Evolutionary conservation across 2,797 vertebrate genomes (phyloP).

Genomic region (Falco cherrug): DNA sequence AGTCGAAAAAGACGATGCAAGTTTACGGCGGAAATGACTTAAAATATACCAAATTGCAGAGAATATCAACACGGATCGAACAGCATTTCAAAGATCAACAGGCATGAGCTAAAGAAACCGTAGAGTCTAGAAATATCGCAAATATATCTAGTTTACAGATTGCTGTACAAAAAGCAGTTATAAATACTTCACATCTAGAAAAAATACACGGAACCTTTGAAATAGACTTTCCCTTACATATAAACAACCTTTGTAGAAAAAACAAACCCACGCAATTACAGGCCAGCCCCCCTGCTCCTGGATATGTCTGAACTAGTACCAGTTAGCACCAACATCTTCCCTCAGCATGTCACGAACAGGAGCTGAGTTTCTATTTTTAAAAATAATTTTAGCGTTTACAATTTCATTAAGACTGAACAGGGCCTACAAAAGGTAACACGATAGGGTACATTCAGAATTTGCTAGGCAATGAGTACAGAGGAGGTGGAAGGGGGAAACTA

Average conservation of each 20-base stretch:
- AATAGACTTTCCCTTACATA: slow-evolving; percentile 87
- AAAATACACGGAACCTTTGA: slow-evolving; percentile 90
- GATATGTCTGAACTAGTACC: slow-evolving; percentile 59
- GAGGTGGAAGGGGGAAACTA: background rate
- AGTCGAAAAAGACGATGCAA: slow-evolving; percentile 54
- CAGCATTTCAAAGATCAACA: slow-evolving; percentile 78
- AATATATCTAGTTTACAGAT: slow-evolving; percentile 84
- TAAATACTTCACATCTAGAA: slow-evolving; percentile 95
- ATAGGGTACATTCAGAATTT: background rate
- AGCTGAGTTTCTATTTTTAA: background rate
- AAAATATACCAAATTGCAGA: slow-evolving; percentile 88
- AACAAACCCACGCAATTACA: background rate
- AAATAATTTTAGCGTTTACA: background rate
- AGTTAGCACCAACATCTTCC: slow-evolving; percentile 81
- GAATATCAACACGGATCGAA: slow-evolving; percentile 86
- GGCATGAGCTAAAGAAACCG: slow-evolving; percentile 76
- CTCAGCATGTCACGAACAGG: slow-evolving; percentile 1
- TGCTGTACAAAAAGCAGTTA: slow-evolving; percentile 91
- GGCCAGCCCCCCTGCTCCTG: background rate
- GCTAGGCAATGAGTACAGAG: background rate
- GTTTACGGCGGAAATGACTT: slow-evolving; percentile 73
- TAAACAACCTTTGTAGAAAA: slow-evolving; percentile 85
- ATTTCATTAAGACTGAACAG: background rate
- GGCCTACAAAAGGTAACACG: slow-evolving; percentile 1
- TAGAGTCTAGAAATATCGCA: slow-evolving; percentile 80